Evolutionary conservation across 2,888 invertebrate genomes (phyloP), one percentile per base, ranked within the genome.

Genomic region (Deladenus siricidicola): DNA sequence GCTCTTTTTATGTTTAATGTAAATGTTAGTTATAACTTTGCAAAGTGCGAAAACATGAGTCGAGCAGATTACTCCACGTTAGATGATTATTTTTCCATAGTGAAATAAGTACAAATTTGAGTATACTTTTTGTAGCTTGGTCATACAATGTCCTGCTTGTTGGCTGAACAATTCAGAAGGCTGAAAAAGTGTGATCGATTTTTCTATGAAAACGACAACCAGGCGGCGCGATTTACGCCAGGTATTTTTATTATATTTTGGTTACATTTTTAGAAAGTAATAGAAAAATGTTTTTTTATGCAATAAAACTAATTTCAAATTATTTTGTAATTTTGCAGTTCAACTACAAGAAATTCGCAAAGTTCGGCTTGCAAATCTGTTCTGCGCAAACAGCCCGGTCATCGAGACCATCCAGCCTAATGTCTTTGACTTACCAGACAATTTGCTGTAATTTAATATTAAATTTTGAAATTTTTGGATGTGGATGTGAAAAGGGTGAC

Each of bases 61-160:
- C n/a, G n/a, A n/a, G n/a, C n/a, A n/a, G n/a, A n/a, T n/a, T n/a
- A n/a, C n/a, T n/a, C n/a, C n/a, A n/a, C n/a, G n/a, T n/a, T n/a
- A n/a, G n/a, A n/a, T n/a, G 90, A 3, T 10, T 21, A 6, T 8
- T 14, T 47, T 8, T 17, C n/a, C 47, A 10, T 53, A 6, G 23
- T 10, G 21, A 56, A 65, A n/a, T n/a, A n/a, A n/a, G n/a, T n/a
- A n/a, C n/a, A n/a, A n/a, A n/a, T n/a, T n/a, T n/a, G n/a, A n/a
- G n/a, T n/a, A n/a, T n/a, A n/a, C n/a, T n/a, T n/a, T n/a, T n/a
- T n/a, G 50, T 62, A 72, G 67, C 65, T 94, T 0, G 94, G 94
- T 2, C 92, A 58, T 29, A 93, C 94, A 0, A 89, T 94, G 79
- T 91, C 91, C n/a, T 85, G 85, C 88, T 89, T 96, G 75, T 89